Percentiles rank a stretch among this genome's conserved stretches.
phyloP scores from a whole-genome alignment of 2,113 vertebrate genomes.

The Geothlypis trichas region DNA sequence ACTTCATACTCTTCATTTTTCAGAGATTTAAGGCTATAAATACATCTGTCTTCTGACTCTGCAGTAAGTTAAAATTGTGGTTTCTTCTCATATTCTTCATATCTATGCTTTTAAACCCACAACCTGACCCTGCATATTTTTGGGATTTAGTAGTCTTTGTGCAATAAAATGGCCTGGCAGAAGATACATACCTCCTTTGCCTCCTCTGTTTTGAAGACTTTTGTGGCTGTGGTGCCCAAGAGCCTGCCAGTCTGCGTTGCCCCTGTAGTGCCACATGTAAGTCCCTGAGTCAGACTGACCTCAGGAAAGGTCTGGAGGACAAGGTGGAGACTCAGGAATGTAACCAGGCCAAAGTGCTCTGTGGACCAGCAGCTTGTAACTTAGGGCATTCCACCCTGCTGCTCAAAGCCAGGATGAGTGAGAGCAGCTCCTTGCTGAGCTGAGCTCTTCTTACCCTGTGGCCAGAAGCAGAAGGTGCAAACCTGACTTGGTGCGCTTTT shows the following conservation, averaged over 20 bases:
- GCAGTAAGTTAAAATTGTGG: neutral
- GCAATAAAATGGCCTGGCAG: neutral
- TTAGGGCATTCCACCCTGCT: neutral
- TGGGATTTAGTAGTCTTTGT: neutral
- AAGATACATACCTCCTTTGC: neutral
- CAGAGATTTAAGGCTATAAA: neutral
- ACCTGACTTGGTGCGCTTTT: neutral
- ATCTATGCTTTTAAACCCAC: neutral
- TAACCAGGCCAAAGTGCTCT: neutral
- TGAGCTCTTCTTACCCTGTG: neutral
- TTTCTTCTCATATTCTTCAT: neutral
- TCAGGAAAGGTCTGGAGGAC: neutral
- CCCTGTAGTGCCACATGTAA: neutral
- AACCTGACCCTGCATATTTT: neutral
- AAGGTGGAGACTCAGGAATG: neutral
- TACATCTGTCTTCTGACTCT: neutral
- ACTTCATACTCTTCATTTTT: neutral
- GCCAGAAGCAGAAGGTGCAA: neutral
- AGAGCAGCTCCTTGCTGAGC: neutral
- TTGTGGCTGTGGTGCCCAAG: neutral
- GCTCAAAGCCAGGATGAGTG: accelerated
- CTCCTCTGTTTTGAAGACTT: neutral
- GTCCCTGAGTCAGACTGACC: neutral
- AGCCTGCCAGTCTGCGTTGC: neutral
- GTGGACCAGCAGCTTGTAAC: neutral